Percentiles rank a stretch among this genome's conserved stretches.
Evolutionary conservation across 2,888 invertebrate genomes (phyloP).

Genomic region (Ectropis crepuscularia): DNA sequence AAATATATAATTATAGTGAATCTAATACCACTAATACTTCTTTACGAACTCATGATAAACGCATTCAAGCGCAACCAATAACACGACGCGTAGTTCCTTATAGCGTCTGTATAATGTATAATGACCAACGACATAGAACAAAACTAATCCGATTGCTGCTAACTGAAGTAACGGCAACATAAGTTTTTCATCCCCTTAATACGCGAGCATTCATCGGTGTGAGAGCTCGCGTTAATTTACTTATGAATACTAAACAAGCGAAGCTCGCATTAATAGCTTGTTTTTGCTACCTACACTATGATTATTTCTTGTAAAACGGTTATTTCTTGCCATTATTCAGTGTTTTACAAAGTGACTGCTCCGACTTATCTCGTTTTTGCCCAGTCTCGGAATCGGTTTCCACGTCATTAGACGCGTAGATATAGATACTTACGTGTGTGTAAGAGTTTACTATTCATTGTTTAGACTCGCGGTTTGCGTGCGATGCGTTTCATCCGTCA

Average conservation of each 20-base stretch:
- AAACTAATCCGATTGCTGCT: conserved; percentile 33
- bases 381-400: conserved; percentile 63
- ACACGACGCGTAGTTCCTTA: conserved; percentile 18
- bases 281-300: conserved; percentile 76
- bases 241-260: conserved; percentile 74
- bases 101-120: conserved; percentile 27
- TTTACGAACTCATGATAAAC: too few relatives aligned
- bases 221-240: conserved; percentile 67
- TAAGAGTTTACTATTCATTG: conserved; percentile 54
- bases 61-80: too few relatives aligned
- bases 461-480: conserved; percentile 41
- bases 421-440: conserved; percentile 48
- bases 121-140: conserved; percentile 33
- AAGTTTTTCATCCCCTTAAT: conserved; percentile 48
- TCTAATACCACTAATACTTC: too few relatives aligned
- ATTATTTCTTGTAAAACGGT: conserved; percentile 79
- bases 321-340: conserved; percentile 74
- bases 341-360: conserved; percentile 73
- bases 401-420: conserved; percentile 66
- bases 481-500: conserved; percentile 37
- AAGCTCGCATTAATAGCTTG: conserved; percentile 66
- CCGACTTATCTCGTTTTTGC: conserved; percentile 64
- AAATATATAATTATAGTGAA: too few relatives aligned
- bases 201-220: conserved; percentile 50
- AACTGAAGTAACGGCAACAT: conserved; percentile 43